phyloP scores from a whole-genome alignment of 2,888 invertebrate genomes.

The Tipula confusa region DNA sequence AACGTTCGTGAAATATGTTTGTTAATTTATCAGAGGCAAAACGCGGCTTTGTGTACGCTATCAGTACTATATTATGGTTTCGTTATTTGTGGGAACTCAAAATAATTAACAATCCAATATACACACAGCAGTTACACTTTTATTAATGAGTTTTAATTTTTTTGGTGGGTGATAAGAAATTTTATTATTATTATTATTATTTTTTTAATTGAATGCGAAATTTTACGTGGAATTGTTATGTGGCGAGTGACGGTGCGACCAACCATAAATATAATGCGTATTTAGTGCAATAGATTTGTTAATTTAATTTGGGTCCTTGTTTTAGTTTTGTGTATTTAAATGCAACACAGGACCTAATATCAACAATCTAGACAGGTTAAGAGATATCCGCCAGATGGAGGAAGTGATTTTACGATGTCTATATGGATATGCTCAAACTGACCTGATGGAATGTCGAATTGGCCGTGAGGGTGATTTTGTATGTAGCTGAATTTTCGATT shows the following conservation, averaged over 20 bases:
- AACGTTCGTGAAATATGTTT: neutral
- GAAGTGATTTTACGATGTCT: too few relatives aligned
- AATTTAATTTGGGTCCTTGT: too few relatives aligned
- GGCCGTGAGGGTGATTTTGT: too few relatives aligned
- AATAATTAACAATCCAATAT: neutral
- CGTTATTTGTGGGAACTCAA: neutral
- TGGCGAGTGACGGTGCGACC: neutral
- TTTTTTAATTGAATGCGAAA: neutral
- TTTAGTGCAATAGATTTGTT: too few relatives aligned
- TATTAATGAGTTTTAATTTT: neutral
- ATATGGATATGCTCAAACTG: too few relatives aligned
- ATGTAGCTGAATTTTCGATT: too few relatives aligned
- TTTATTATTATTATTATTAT: too few relatives aligned
- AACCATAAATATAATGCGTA: neutral
- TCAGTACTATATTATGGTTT: neutral
- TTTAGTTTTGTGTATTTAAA: too few relatives aligned
- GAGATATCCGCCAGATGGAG: too few relatives aligned
- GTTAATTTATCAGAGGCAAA: neutral
- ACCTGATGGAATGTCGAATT: too few relatives aligned
- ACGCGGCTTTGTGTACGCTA: neutral
- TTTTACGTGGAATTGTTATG: neutral
- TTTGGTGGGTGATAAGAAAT: neutral
- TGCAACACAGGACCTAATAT: too few relatives aligned
- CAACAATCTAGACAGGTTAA: too few relatives aligned
- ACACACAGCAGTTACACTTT: neutral